Conservation (phyloP, 2,888 invertebrate genomes). For the Mythimna albipuncta region DNA sequence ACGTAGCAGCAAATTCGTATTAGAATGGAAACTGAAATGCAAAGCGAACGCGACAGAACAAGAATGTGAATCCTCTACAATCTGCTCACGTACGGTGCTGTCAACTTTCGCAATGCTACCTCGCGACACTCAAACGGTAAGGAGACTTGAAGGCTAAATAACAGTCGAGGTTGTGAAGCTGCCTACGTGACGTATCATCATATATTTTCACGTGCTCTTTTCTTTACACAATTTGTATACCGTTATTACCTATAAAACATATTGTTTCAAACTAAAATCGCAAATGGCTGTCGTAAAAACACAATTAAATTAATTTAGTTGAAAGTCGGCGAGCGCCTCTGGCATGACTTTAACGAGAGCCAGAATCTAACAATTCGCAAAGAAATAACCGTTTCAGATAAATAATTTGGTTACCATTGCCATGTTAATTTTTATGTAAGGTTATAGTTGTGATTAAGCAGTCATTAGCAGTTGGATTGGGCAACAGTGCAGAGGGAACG, state of each 20-base stretch:
- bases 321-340: conserved; percentile 22
- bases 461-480: conserved; percentile 66
- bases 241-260: conserved; percentile 21
- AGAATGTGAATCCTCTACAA: conserved; percentile 81
- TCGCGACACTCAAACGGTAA: conserved; percentile 84
- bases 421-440: conserved; percentile 64
- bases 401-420: conserved; percentile 59
- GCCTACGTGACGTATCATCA: conserved; percentile 73
- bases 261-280: conserved; percentile 18
- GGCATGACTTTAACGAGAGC: conserved; percentile 24
- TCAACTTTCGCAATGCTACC: conserved; percentile 90
- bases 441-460: conserved; percentile 64
- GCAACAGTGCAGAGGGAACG: conserved; percentile 75
- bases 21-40: conserved; percentile 81
- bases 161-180: conserved; percentile 77
- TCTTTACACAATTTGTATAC: conserved; percentile 22
- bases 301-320: conserved; percentile 41
- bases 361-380: conserved; percentile 44
- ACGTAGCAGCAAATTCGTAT: conserved; percentile 68
- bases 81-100: conserved; percentile 85
- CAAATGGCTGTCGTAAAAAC: conserved; percentile 36
- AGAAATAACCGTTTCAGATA: conserved; percentile 48
- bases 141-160: conserved; percentile 85
- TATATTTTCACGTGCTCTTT: conserved; percentile 52
- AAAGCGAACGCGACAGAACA: conserved; percentile 76